phyloP scores from a whole-genome alignment of 2,888 invertebrate genomes.

The Acronicta aceris region DNA sequence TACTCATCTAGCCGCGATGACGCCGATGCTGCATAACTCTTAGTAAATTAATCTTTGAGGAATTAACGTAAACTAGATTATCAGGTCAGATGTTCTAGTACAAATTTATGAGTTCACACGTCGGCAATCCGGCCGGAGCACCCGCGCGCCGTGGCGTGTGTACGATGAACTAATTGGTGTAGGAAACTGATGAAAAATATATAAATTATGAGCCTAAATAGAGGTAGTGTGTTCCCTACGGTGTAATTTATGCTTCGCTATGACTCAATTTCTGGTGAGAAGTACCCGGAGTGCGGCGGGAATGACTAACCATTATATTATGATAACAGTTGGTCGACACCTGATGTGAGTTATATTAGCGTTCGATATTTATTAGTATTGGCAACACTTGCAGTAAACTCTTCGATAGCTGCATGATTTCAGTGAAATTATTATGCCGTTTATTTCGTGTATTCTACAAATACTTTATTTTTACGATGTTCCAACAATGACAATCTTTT shows the following conservation, averaged over 20 bases:
- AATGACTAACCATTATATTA: constrained; percentile 43
- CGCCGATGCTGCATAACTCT: constrained; percentile 55
- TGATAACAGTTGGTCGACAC: constrained; percentile 41
- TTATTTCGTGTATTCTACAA: constrained; percentile 25
- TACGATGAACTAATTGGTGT: constrained; percentile 48
- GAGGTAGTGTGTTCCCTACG: constrained; percentile 47
- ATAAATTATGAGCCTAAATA: constrained; percentile 57
- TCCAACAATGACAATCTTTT: constrained; percentile 50
- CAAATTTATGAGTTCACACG: constrained; percentile 68
- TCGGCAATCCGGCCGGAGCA: constrained; percentile 62
- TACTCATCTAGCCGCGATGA: constrained; percentile 53
- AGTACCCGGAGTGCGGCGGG: constrained; percentile 20
- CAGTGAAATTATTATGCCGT: constrained; percentile 3
- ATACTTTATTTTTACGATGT: constrained; percentile 25
- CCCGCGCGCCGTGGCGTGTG: constrained; percentile 51
- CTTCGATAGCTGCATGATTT: constrained; percentile 20
- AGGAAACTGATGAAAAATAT: constrained; percentile 60
- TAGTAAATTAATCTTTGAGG: constrained; percentile 61
- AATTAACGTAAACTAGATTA: constrained; percentile 71
- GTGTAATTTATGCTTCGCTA: constrained; percentile 40
- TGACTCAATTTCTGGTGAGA: constrained; percentile 46
- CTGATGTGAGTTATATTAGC: constrained; percentile 46
- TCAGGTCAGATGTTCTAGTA: constrained; percentile 66
- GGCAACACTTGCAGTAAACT: constrained; percentile 27
- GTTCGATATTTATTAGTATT: constrained; percentile 46